phyloP scores from a whole-genome alignment of 92 coral and sea anemone species.

The Zoanthus gigantus region DNA sequence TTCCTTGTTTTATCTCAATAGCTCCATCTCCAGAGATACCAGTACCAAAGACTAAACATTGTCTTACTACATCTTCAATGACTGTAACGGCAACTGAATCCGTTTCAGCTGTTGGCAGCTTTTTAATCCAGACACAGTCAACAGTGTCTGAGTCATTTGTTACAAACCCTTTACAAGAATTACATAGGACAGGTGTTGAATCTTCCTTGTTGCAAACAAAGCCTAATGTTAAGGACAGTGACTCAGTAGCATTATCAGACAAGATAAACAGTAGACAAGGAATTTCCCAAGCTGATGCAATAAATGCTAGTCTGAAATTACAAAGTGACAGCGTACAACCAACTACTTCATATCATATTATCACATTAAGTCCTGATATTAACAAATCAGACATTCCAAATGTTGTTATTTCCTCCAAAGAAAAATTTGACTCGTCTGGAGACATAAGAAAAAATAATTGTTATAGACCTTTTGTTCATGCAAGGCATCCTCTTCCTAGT shows the following conservation, averaged over 20 bases:
- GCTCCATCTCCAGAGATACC: constrained; percentile 35
- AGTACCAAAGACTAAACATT: not conserved
- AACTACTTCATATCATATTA: not conserved
- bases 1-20: not conserved
- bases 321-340: constrained; percentile 12
- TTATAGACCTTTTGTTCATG: not conserved
- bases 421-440: not conserved
- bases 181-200: not conserved
- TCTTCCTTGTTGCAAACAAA: not conserved
- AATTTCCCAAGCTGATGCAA: not conserved
- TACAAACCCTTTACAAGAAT: constrained; percentile 16
- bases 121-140: constrained; percentile 26
- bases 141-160: constrained; percentile 21
- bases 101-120: constrained; percentile 17
- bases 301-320: not conserved
- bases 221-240: not conserved
- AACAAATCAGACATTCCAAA: not conserved
- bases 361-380: constrained; percentile 1
- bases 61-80: not conserved
- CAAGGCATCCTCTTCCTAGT: not conserved
- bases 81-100: constrained; percentile 26
- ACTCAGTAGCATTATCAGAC: not conserved
- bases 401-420: not conserved
- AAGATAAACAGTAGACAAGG: not conserved
- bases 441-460: not conserved